Percentiles rank a stretch among this genome's conserved stretches.
Conservation (phyloP, 2,797 vertebrate genomes). For the Crax fasciolata region DNA sequence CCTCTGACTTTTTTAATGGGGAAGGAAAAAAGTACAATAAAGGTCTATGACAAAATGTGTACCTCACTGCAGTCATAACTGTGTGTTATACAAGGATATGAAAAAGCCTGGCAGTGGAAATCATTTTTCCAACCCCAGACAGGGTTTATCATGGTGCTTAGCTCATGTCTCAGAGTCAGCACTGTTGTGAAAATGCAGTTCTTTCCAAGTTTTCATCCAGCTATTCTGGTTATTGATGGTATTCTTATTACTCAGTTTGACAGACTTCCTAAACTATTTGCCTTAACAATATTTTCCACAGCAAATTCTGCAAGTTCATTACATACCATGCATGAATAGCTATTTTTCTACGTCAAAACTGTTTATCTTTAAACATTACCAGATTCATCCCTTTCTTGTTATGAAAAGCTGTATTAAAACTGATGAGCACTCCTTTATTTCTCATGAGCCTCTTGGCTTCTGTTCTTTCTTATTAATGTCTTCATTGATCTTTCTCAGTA, state of each 20-base stretch:
- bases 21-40: neutral
- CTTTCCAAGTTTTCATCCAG: neutral
- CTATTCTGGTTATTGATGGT: neutral
- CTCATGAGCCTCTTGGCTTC: neutral
- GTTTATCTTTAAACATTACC: neutral
- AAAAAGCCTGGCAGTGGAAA: neutral
- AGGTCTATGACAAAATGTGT: neutral
- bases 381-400: neutral
- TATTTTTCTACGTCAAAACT: neutral
- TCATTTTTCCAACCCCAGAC: neutral
- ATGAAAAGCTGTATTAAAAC: neutral
- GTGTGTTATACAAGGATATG: neutral
- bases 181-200: neutral
- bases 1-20: neutral
- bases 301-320: neutral
- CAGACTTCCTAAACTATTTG: neutral
- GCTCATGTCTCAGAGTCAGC: neutral
- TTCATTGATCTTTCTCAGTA: conserved; percentile 14
- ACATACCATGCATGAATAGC: neutral
- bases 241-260: neutral
- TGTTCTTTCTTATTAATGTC: conserved; percentile 19
- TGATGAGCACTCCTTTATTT: neutral
- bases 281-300: neutral
- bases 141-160: neutral
- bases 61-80: neutral